Conservation (phyloP, 2,113 vertebrate genomes). For the Tauraco erythrolophus region DNA sequence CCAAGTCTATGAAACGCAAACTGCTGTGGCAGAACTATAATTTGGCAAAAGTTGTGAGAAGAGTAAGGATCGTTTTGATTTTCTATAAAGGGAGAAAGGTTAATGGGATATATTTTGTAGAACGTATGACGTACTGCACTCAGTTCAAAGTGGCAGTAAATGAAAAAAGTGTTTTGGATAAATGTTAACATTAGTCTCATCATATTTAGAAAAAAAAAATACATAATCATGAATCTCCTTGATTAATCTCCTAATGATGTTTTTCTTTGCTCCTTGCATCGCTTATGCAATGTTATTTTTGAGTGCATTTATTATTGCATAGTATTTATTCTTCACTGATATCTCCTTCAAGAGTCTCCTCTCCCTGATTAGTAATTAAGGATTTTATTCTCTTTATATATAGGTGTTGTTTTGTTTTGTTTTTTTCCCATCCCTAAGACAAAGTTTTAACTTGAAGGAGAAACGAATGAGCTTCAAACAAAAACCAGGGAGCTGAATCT, state of each 20-base stretch:
- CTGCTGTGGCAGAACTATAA: not conserved
- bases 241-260: not conserved
- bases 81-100: not conserved
- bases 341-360: not conserved
- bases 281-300: not conserved
- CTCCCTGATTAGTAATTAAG: slow-evolving; percentile 1
- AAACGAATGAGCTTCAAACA: not conserved
- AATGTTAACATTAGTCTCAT: not conserved
- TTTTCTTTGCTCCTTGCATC: slow-evolving; percentile 5
- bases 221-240: not conserved
- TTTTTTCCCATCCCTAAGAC: not conserved
- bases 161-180: not conserved
- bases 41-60: not conserved
- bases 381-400: not conserved
- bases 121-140: not conserved
- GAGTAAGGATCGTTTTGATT: not conserved
- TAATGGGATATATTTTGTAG: not conserved
- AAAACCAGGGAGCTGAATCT: not conserved
- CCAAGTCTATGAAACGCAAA: not conserved
- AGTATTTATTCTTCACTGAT: not conserved
- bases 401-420: not conserved
- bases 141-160: not conserved
- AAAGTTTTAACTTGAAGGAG: not conserved
- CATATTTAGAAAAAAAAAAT: not conserved
- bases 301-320: not conserved